Evolutionary conservation across 2,888 invertebrate species (phyloP).

Genomic region (Adineta ricciae): DNA sequence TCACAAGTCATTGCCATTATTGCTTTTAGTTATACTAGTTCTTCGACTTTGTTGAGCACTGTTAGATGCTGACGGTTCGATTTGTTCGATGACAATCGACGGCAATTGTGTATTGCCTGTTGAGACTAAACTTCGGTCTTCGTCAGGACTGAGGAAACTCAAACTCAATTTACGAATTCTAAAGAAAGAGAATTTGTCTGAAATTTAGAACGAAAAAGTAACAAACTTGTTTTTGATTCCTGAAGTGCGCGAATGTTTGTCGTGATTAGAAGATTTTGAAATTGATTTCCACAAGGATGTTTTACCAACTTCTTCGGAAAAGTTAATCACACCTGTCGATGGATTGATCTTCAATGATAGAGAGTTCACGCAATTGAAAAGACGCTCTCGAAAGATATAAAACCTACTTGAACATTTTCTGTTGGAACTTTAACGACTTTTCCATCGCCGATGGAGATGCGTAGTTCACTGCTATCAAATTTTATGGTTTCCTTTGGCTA

Average conservation of each 20-base stretch:
- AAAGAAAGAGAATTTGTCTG: background rate
- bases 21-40: background rate
- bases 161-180: background rate
- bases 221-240: background rate
- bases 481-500: background rate
- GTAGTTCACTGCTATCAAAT: background rate
- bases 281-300: conserved; percentile 16
- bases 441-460: background rate
- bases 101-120: background rate
- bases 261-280: background rate
- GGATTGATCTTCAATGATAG: background rate
- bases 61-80: background rate
- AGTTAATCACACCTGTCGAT: background rate
- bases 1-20: background rate
- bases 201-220: background rate
- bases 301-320: conserved; percentile 17
- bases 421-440: background rate
- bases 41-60: background rate
- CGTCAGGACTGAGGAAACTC: background rate
- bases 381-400: no score
- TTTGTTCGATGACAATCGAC: background rate
- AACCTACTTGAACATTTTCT: background rate
- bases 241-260: background rate
- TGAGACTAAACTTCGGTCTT: background rate
- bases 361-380: no score